Base-by-base conservation (phyloP, 2,113 vertebrate species). In the Craseonycteris thonglongyai region DNA sequence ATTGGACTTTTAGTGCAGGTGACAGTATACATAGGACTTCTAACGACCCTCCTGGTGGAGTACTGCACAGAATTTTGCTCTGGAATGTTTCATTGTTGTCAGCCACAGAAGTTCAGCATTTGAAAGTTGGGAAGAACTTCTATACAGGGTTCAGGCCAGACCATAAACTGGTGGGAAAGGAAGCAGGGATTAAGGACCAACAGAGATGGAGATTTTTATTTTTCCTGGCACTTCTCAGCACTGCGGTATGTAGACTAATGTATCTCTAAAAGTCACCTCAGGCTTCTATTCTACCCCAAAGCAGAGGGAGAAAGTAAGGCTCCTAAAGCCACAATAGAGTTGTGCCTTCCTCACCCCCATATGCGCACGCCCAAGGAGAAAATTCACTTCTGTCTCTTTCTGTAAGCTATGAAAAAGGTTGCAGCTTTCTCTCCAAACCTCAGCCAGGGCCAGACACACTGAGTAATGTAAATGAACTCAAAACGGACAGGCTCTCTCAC, bases 1-100 rank as follows among this genome's bases (percentile, higher is more conserved):
- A 1, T 15, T 22, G 51, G 68, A 47, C 49, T 91, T 35, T 42
- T 58, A 26, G 21, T 5, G 3, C 9, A 30, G 21, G 19, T 15
- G 30, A 66, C 21, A 5, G 14, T n/a, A n/a, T 18, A 35, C 54
- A 5, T 10, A 19, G 0, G 1, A 10, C 59, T 58, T 45, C 40
- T 21, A 8, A 74, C 0, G 2, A 35, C 6, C 56, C 28, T 84
- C 19, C 14, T 19, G 61, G 30, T 56, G 19, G 21, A 45, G 47
- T 42, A 33, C 35, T 51, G 47, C 6, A 3, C 51, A 7, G 10
- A 28, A 35, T 6, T 61, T 66, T 30, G 61, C 85, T 58, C 54
- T 40, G 45, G 40, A 56, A 35, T 14, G 14, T 33, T 3, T 47
- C 72, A 71, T 75, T 56, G 30, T 65, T 63, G 61, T 58, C 72